Conservation (phyloP, 2,888 invertebrate species). For the Tetropium fuscum region DNA sequence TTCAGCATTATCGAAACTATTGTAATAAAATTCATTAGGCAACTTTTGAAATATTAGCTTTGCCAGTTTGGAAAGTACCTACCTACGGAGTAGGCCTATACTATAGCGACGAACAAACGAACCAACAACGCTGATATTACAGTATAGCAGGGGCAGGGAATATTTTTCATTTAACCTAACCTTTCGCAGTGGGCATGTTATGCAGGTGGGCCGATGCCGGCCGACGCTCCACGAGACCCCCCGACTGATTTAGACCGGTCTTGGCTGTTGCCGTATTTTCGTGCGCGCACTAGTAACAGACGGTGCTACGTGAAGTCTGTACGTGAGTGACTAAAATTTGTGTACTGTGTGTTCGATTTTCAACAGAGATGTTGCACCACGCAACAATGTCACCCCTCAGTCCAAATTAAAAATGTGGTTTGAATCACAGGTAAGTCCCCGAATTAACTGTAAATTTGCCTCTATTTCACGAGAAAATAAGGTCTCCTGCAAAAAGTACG, state of each 20-base stretch:
- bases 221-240: slow-evolving; percentile 62
- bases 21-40: slow-evolving; percentile 36
- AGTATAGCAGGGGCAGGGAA: slow-evolving; percentile 37
- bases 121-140: slow-evolving; percentile 36
- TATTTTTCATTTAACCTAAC: slow-evolving; percentile 57
- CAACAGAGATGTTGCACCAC: slow-evolving; percentile 62
- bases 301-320: slow-evolving; percentile 43
- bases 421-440: slow-evolving; percentile 64
- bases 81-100: too few relatives aligned
- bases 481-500: too few relatives aligned
- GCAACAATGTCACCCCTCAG: slow-evolving; percentile 63
- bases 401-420: slow-evolving; percentile 66
- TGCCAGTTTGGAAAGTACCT: slow-evolving; percentile 32
- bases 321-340: slow-evolving; percentile 40
- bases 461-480: background rate
- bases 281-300: slow-evolving; percentile 42
- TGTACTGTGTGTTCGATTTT: slow-evolving; percentile 43
- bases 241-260: slow-evolving; percentile 63
- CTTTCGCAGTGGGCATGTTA: slow-evolving; percentile 64
- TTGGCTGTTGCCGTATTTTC: slow-evolving; percentile 53
- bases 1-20: slow-evolving; percentile 29
- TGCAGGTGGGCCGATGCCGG: slow-evolving; percentile 67
- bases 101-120: slow-evolving; percentile 25
- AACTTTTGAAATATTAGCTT: slow-evolving; percentile 29
- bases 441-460: background rate